A percentile compares a stretch with the other conserved stretches of the same genome.
phyloP scores from a whole-genome alignment of 2,797 vertebrate genomes.

The Podargus strigoides region DNA sequence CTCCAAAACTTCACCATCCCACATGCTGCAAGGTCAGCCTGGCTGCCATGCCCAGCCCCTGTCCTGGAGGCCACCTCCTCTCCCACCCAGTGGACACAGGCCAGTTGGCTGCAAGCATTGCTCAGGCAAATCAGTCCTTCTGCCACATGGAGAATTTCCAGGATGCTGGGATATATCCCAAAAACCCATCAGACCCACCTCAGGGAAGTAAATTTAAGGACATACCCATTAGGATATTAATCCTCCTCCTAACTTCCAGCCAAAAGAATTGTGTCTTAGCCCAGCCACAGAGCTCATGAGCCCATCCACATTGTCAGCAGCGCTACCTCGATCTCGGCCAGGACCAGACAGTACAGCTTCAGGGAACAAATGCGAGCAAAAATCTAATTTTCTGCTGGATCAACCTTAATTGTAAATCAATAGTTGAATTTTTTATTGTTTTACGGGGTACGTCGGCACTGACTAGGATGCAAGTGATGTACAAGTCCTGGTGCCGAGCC shows the following conservation, averaged over 20 bases:
- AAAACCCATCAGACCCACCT: neutral
- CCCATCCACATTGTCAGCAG: neutral
- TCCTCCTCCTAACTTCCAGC: neutral
- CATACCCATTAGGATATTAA: constrained; percentile 22
- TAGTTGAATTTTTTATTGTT: neutral
- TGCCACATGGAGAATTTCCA: neutral
- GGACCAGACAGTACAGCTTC: neutral
- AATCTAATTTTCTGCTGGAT: neutral
- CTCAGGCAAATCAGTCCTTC: neutral
- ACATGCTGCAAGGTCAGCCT: neutral
- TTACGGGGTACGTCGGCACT: neutral
- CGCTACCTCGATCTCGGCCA: rapidly evolving
- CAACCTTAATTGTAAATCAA: neutral
- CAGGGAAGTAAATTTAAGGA: neutral
- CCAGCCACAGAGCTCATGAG: neutral
- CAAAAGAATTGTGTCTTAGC: neutral
- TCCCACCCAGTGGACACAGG: neutral
- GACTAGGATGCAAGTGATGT: neutral
- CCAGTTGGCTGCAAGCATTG: neutral
- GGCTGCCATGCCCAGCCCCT: neutral
- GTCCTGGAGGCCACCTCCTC: neutral
- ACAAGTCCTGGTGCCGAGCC: neutral
- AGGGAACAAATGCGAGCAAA: constrained; percentile 7
- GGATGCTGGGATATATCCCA: neutral
- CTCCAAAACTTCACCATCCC: neutral